Conservation (phyloP, 2,113 vertebrate species). For the Telmatochromis sp. region DNA sequence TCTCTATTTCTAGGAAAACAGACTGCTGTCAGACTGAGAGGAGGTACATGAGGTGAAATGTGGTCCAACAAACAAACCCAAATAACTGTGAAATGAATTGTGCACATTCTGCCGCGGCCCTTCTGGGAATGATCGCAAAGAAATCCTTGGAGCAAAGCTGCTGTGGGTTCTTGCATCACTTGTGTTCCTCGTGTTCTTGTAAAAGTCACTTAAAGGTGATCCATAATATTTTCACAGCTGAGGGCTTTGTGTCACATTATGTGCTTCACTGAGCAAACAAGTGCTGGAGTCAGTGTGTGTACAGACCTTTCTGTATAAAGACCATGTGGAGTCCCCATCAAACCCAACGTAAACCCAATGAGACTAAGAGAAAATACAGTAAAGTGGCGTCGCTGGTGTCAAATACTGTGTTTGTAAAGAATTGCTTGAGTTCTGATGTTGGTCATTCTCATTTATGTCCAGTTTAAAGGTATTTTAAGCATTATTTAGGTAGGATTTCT, state of each 20-base stretch:
- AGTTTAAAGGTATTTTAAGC: background rate
- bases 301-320: background rate
- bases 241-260: background rate
- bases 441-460: fast-evolving
- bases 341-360: background rate
- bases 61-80: background rate
- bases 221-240: background rate
- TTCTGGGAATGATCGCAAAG: fast-evolving
- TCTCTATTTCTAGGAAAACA: background rate
- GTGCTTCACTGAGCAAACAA: background rate
- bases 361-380: fast-evolving
- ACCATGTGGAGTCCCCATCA: background rate
- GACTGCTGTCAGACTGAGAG: background rate
- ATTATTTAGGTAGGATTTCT: background rate
- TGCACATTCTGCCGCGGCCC: background rate
- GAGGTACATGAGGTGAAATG: background rate
- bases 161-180: fast-evolving
- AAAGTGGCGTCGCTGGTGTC: background rate
- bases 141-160: background rate
- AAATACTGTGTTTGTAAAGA: background rate
- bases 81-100: background rate
- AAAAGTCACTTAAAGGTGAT: background rate
- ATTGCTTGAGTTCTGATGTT: background rate
- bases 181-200: fast-evolving
- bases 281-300: background rate